Evolutionary conservation across 2,797 vertebrate species (phyloP).

Genomic region (Chromobotia macracanthus): DNA sequence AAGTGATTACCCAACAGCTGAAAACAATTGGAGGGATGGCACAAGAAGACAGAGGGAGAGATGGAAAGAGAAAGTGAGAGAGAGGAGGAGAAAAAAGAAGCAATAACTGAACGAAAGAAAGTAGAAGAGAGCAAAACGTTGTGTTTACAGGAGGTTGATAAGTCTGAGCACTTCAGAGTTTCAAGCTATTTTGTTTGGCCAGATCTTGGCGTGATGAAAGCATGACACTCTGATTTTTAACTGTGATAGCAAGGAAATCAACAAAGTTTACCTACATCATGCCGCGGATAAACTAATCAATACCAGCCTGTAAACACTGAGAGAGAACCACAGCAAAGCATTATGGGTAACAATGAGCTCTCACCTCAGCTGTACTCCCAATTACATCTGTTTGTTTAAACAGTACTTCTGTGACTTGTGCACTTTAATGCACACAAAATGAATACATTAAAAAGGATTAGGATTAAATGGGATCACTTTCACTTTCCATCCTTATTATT

Average conservation of each 20-base stretch:
- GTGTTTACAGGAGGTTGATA: constrained; percentile 56
- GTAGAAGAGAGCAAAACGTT: constrained; percentile 33
- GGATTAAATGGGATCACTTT: constrained; percentile 56
- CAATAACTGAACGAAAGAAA: constrained; percentile 27
- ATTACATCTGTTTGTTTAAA: constrained; percentile 47
- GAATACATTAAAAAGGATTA: constrained; percentile 43
- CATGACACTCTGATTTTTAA: constrained; percentile 47
- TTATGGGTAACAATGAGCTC: constrained; percentile 41
- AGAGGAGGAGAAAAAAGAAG: constrained; percentile 17
- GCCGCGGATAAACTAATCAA: constrained; percentile 47
- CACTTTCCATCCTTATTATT: constrained; percentile 60
- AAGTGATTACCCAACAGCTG: constrained; percentile 75
- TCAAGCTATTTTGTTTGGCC: constrained; percentile 58
- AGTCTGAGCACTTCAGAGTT: constrained; percentile 44
- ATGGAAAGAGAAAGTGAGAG: constrained; percentile 24
- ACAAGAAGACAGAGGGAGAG: constrained; percentile 21
- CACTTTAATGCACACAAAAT: constrained; percentile 31
- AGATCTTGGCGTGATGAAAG: constrained; percentile 41
- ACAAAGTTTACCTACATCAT: constrained; percentile 41
- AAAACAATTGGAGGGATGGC: constrained; percentile 67
- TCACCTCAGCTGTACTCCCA: constrained; percentile 41
- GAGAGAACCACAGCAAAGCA: constrained; percentile 13
- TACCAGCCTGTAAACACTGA: constrained; percentile 46
- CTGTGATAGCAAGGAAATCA: constrained; percentile 31
- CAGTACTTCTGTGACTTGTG: constrained; percentile 16